These are phyloP conservation scores for Maccullochella peelii DNA, from an alignment of 2,113 vertebrate genomes.

Conservation along the genomic window DNA sequence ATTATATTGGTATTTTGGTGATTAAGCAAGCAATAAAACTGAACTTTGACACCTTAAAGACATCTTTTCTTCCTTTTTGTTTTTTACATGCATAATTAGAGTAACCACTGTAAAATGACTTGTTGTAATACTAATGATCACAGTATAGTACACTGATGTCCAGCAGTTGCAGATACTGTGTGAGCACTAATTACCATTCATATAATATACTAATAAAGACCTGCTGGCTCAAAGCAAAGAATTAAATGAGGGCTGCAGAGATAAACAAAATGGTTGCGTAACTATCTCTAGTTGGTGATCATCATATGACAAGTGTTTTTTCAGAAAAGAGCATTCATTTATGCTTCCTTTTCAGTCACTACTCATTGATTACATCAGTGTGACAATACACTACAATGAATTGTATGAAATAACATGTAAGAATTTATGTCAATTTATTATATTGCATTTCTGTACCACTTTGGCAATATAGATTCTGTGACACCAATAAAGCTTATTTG, in stretches of 20 bases:
- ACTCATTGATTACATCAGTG: background rate
- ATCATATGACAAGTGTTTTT: background rate
- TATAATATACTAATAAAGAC: background rate
- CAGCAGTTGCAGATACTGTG: background rate
- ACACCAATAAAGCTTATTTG: too few relatives aligned
- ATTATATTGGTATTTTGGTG: background rate
- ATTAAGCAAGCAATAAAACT: background rate
- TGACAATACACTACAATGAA: background rate
- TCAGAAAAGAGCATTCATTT: background rate
- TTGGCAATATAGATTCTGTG: too few relatives aligned
- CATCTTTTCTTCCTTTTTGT: background rate
- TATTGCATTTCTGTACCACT: too few relatives aligned
- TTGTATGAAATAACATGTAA: background rate
- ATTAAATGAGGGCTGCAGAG: background rate
- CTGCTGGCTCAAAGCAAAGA: background rate
- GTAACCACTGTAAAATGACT: background rate
- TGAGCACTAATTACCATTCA: background rate
- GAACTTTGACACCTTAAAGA: background rate
- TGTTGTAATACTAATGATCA: background rate
- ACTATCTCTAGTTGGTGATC: background rate
- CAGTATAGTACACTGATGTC: background rate
- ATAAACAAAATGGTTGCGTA: background rate
- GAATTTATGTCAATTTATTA: background rate
- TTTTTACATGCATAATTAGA: background rate
- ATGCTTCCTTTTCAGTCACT: background rate